These are phyloP conservation scores for Scatophagus argus DNA, from an alignment of 2,113 vertebrate species.

Conservation along the genomic window DNA sequence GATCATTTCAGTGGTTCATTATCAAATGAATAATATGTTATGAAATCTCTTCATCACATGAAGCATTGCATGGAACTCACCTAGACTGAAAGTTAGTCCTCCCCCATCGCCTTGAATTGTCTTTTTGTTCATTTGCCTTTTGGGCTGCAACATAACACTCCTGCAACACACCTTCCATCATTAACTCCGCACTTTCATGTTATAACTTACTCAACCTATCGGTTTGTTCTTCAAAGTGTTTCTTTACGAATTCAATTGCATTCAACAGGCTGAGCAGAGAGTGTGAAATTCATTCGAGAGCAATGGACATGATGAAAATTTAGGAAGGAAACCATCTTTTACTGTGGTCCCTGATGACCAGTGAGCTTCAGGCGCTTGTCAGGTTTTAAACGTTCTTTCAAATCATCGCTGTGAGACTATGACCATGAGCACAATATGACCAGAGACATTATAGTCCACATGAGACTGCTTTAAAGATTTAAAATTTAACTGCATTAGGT, in stretches of 20 bases:
- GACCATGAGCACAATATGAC: neutral
- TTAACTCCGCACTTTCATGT: no score
- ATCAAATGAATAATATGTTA: neutral
- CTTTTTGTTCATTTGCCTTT: neutral
- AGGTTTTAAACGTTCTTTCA: neutral
- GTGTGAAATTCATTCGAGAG: constrained; percentile 31
- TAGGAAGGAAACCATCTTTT: neutral
- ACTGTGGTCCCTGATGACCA: neutral
- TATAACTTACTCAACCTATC: no score
- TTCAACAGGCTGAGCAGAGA: constrained; percentile 13
- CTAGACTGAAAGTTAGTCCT: neutral
- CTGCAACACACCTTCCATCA: no score
- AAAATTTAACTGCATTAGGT: constrained; percentile 1
- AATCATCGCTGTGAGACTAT: neutral
- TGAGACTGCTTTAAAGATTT: constrained; percentile 22
- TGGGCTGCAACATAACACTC: neutral
- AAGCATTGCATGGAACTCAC: no score
- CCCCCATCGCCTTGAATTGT: neutral
- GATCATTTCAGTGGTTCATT: neutral
- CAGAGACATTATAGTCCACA: constrained; percentile 24
- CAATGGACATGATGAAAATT: neutral
- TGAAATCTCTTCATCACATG: no score
- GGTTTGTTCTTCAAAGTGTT: constrained; percentile 24
- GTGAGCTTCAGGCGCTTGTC: neutral
- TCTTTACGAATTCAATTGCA: constrained; percentile 32